A percentile compares a stretch with the other conserved stretches of the same genome.
These are phyloP conservation scores for Rhamphomyia laevipes DNA, from an alignment of 2,888 invertebrate species.

Conservation along the genomic window DNA sequence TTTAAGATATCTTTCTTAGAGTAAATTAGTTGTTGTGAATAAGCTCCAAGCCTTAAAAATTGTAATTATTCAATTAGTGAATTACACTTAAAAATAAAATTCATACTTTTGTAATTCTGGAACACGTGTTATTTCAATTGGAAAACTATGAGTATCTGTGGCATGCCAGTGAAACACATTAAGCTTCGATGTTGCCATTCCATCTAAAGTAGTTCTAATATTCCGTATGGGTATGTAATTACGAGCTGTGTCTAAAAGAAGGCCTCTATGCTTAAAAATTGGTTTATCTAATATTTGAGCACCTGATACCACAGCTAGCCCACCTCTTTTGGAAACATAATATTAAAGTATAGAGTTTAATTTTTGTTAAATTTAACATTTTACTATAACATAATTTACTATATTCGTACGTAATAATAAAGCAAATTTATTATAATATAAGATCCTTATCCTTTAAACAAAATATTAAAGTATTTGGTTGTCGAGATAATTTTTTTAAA, in stretches of 20 bases:
- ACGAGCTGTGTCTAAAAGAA: constrained; percentile 78
- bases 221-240: constrained; percentile 67
- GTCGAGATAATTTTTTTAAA: no score
- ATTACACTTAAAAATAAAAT: not conserved
- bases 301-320: constrained; percentile 48
- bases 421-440: no score
- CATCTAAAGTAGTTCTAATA: constrained; percentile 64
- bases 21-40: constrained; percentile 57
- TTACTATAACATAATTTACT: no score
- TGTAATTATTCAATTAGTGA: not conserved
- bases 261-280: constrained; percentile 69
- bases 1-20: constrained; percentile 48
- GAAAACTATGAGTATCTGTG: constrained; percentile 87
- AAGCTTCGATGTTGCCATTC: constrained; percentile 77
- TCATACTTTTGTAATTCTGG: constrained; percentile 61
- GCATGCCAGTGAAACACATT: constrained; percentile 91
- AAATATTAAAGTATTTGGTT: no score
- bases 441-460: no score
- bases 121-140: constrained; percentile 61
- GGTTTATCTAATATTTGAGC: constrained; percentile 67
- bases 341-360: no score
- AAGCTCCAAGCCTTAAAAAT: constrained; percentile 55
- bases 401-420: no score
- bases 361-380: no score
- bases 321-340: constrained; percentile 28